Evolutionary conservation across 2,113 vertebrate genomes (phyloP), one percentile per base, ranked within the genome.

Genomic region (Psittacara wagleri): DNA sequence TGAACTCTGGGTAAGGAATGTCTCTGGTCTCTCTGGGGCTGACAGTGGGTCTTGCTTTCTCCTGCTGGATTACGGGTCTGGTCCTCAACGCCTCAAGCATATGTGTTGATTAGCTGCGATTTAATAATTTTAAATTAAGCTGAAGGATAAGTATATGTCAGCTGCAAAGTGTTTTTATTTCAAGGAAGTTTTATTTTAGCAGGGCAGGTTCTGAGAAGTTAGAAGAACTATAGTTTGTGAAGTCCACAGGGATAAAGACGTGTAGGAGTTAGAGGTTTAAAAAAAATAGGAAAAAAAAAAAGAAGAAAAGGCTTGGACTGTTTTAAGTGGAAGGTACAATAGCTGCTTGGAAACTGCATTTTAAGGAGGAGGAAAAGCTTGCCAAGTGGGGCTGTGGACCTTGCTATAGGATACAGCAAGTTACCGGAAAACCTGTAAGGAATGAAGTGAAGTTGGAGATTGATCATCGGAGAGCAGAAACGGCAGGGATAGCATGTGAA

Each of bases 111-210:
- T 61, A 92, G 41, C 77, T 55, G 39, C 43, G 61, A 89, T 41
- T 92, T 77, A 88, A 86, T 76, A 51, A 66, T 49, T 91, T 75
- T 83, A 48, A 92, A 69, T 92, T 62, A 91, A 95, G 85, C 66
- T 76, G 81, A 82, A 51, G 39, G 16, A 17, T 66, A 88, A 76
- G 23, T 63, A 10, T 66, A 25, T 52, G 39, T 52, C 49, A 73
- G 13, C 37, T 91, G 37, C 5, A 12, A 76, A 79, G 57, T 48
- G 46, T 7, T 82, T 91, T 92, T 76, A 69, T 83, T 95, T 94
- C 73, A 92, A 66, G 90, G 68, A 96, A 59, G 54, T 17, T 93
- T 87, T 82, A 39, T 68, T 96, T 90, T 59, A 91, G 25, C 51
- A 80, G 44, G 44, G 13, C 63, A 67, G 49, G 67, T 77, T 94